Base-by-base conservation (phyloP, 2,888 invertebrate species). In the Cistogaster globosa region DNA sequence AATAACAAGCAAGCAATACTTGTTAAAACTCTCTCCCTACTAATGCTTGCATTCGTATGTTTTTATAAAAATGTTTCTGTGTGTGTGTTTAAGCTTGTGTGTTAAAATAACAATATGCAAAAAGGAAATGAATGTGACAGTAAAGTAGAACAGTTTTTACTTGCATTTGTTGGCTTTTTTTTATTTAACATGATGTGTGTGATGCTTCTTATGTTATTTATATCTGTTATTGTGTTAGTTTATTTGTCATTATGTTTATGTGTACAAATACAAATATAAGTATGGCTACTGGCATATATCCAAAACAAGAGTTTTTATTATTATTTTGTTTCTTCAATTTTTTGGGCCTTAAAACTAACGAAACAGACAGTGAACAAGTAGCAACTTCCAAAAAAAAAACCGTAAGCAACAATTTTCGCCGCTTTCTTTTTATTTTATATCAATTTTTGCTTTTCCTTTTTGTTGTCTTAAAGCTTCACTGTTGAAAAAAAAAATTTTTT, bases 321-420 rank as follows among this genome's bases (percentile, higher is more conserved):
- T 9, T 22, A 32, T 12, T 16, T 20, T 9, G 4, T 5, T 12
- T 9, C 18, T 53, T 53, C 22, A 7, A n/a, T 42, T 62, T 58
- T 63, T 48, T 18, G 26, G 42, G 6, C 16, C 45, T 32, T 53
- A 78, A 48, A 62, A 80, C 62, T 79, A 63, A 75, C 60, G 67
- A 83, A 63, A 75, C 60, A 67, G 65, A 55, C 26, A 72, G 62
- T 42, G 36, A 57, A 75, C 55, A 68, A 58, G 63, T 55, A 72
- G 60, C 55, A 69, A 69, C n/a, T 32, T 32, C 32, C 32, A 62
- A 3, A n/a, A 32, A 62, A 32, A 42, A 58, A 58, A 79, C 60
- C 60, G 71, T 76, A 86, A 86, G 84, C 87, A 86, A 87, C 86
- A 84, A 86, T 87, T 85, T 85, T 82, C 82, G 65, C 82, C 82